Evolutionary conservation across 2,888 invertebrate genomes (phyloP).

Genomic region (Anodontia alba): DNA sequence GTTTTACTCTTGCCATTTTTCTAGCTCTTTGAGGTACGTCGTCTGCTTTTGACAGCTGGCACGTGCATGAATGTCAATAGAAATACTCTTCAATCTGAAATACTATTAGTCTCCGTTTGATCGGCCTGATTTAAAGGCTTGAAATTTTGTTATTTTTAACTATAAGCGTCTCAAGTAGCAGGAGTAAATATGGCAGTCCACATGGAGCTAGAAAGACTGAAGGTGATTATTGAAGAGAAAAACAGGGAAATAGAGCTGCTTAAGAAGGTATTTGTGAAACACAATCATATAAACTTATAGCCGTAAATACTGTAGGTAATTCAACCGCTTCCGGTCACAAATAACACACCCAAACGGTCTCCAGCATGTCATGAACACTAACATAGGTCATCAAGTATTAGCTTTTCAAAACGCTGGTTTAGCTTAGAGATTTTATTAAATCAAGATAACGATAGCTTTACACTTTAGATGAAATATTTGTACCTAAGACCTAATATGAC

Average conservation of each 20-base stretch:
- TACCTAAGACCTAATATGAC: too few species aligned
- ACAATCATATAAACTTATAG: neutral
- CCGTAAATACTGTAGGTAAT: too few species aligned
- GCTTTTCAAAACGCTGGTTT: too few species aligned
- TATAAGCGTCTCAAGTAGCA: neutral
- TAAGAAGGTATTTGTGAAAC: slow-evolving; percentile 40
- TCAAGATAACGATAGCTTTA: too few species aligned
- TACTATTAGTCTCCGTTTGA: neutral
- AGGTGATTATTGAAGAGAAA: slow-evolving; percentile 48
- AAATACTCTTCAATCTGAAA: slow-evolving; percentile 29
- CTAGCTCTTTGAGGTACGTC: neutral
- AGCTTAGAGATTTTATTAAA: too few species aligned
- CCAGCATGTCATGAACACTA: too few species aligned
- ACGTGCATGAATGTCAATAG: slow-evolving; percentile 31
- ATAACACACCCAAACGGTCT: too few species aligned
- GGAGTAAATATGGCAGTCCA: slow-evolving; percentile 16
- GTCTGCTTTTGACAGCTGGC: slow-evolving; percentile 29
- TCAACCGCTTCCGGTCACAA: too few species aligned
- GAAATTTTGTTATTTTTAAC: slow-evolving; percentile 1
- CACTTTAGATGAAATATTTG: too few species aligned
- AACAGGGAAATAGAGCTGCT: slow-evolving; percentile 53
- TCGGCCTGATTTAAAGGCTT: neutral
- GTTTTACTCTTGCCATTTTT: slow-evolving; percentile 29
- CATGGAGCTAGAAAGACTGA: slow-evolving; percentile 30
- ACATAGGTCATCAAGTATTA: too few species aligned